Evolutionary conservation across 92 coral and sea anemone species (phyloP), one percentile per base, ranked within the genome.

Genomic region (Palythoa caribaeorum): DNA sequence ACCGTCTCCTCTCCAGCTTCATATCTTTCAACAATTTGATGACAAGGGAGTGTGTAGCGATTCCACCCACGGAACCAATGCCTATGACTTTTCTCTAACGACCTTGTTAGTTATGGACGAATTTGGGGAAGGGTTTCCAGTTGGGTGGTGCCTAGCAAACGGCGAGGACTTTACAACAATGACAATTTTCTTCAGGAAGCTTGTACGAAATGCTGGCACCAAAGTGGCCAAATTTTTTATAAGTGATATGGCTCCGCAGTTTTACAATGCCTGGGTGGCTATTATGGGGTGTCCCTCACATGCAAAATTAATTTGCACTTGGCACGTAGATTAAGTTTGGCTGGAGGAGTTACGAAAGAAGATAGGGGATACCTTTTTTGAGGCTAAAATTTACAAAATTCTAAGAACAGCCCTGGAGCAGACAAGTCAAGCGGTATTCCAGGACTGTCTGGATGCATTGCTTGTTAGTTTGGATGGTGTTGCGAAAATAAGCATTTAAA

Each of bases 41-140:
- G 12, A 36, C 68, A 94, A 94, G 16, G 92, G 95, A 60, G 74
- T 94, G 12, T 94, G 97, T 65, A 55, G 83, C 55, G 95, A 94
- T 79, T 79, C 90, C 74, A 92, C 94, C 48, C 97, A 94, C 39
- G 92, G 95, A 36, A 94, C 97, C 8, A 94, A 88, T 55, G 92
- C 79, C 9, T 88, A 94, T 37, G 93, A 92, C 69, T 94, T 92
- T 84, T 54, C 66, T 1, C 86, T 90, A 6, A 84, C 93, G 1
- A 92, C 96, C 2, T 20, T 92, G 52, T 76, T 90, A 19, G 93
- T 85, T 6, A 52, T 91, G 1, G 95, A 94, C 73, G 92, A 94
- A 51, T 92, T 84, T 76, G 97, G 97, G 5, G 71, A 90, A 79
- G 94, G 97, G n/a, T 66, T 92, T 37, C 97, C 97, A 1, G 93